A percentile compares a stretch with the other conserved stretches of the same genome.
phyloP scores from a whole-genome alignment of 1,140 invertebrate species.

The Caerostris extrusa region DNA sequence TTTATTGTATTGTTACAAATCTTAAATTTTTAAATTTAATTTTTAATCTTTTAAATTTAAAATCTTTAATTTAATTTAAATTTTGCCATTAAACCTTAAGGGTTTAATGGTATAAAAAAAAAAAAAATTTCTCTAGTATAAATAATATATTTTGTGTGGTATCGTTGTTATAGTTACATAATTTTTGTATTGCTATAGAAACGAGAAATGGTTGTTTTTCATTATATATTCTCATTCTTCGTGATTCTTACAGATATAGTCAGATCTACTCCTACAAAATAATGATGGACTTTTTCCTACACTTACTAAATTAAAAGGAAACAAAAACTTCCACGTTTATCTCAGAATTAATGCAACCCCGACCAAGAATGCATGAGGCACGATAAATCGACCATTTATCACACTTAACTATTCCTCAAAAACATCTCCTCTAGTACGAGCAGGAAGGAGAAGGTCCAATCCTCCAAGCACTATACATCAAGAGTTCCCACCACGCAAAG shows the following conservation, averaged over 20 bases:
- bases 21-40: too few relatives aligned
- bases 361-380: neutral
- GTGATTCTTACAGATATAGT: neutral
- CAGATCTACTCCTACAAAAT: neutral
- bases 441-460: neutral
- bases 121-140: too few relatives aligned
- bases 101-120: too few relatives aligned
- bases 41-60: too few relatives aligned
- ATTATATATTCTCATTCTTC: neutral
- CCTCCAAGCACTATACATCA: slow-evolving; percentile 1
- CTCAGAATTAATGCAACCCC: neutral
- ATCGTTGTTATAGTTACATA: too few relatives aligned
- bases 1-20: too few relatives aligned
- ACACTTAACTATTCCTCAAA: slow-evolving; percentile 4
- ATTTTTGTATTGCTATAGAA: too few relatives aligned
- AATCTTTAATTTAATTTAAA: too few relatives aligned
- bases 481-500: neutral
- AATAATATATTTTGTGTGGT: too few relatives aligned
- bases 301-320: neutral
- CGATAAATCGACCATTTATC: slow-evolving; percentile 24
- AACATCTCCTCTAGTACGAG: neutral
- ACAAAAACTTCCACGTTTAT: neutral
- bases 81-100: too few relatives aligned
- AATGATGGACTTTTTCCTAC: neutral
- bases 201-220: neutral